Evolutionary conservation across 2,888 invertebrate genomes (phyloP).

Genomic region (Theodoxus fluviatilis): DNA sequence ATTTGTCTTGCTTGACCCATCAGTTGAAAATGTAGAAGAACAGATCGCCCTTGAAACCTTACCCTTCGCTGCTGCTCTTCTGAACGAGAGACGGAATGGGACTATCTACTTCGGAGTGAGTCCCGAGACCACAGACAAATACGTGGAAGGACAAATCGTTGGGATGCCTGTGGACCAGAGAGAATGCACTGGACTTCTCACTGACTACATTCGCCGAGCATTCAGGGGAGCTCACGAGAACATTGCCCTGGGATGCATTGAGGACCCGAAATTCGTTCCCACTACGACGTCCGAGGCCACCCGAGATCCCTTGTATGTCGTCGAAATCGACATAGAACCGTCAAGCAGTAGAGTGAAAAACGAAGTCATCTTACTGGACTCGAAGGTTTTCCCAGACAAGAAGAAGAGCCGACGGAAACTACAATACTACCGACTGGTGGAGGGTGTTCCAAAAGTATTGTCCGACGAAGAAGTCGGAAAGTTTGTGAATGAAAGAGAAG

Average conservation of each 20-base stretch:
- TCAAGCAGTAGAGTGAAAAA: conserved; percentile 26
- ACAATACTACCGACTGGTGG: not conserved
- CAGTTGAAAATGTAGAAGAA: conserved; percentile 9
- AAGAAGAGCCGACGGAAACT: too few species aligned
- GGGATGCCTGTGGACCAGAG: conserved; percentile 31
- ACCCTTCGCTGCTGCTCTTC: conserved; percentile 32
- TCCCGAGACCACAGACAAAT: too few species aligned
- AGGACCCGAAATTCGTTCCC: conserved; percentile 36
- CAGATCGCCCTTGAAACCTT: conserved; percentile 24
- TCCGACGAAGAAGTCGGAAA: too few species aligned
- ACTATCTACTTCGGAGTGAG: too few species aligned
- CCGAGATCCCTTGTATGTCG: conserved; percentile 25
- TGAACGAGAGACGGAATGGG: conserved; percentile 32
- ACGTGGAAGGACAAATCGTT: conserved; percentile 37
- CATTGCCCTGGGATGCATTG: conserved; percentile 33
- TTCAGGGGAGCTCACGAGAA: conserved; percentile 33
- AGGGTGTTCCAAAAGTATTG: too few species aligned
- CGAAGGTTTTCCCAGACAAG: too few species aligned
- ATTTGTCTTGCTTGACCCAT: too few species aligned
- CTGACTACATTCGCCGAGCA: conserved; percentile 23
- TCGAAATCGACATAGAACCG: conserved; percentile 41
- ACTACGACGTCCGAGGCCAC: conserved; percentile 23
- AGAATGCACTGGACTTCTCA: conserved; percentile 27
- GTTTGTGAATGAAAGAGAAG: too few species aligned
- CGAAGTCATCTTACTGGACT: conserved; percentile 34